A percentile compares a stretch with the other conserved stretches of the same genome.
Conservation (phyloP, 2,797 vertebrate genomes). For the Rhabdophis nuchalis region DNA sequence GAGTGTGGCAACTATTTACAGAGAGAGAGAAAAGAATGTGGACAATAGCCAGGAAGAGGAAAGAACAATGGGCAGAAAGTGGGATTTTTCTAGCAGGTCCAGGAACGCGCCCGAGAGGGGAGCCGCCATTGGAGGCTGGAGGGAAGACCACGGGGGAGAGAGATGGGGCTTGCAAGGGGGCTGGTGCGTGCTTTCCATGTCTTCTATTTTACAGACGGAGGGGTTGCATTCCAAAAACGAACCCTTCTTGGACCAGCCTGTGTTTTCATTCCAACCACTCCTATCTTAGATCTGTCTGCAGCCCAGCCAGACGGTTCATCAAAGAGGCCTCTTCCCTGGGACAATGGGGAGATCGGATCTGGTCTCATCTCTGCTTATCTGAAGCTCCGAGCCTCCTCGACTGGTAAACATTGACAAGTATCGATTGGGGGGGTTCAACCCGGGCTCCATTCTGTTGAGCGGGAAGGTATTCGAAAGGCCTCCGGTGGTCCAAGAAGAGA, state of each 20-base stretch:
- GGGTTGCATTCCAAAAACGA: constrained; percentile 19
- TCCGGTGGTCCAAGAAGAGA: neutral
- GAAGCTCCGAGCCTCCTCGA: constrained; percentile 36
- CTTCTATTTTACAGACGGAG: constrained; percentile 46
- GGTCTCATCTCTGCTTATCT: constrained; percentile 36
- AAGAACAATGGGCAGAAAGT: constrained; percentile 71
- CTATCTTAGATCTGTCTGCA: constrained; percentile 3
- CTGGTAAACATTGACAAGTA: constrained; percentile 27
- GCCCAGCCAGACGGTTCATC: constrained; percentile 2
- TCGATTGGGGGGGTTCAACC: constrained; percentile 48
- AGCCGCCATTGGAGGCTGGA: constrained; percentile 52
- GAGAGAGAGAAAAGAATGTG: constrained; percentile 58
- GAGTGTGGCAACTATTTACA: constrained; percentile 53
- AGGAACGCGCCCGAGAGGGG: constrained; percentile 42
- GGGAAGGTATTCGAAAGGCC: constrained; percentile 34
- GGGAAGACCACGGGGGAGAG: constrained; percentile 4
- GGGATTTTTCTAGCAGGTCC: constrained; percentile 63
- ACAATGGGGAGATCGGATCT: constrained; percentile 37
- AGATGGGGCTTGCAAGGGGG: neutral
- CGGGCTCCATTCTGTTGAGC: neutral
- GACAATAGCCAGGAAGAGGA: constrained; percentile 65
- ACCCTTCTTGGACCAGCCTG: neutral
- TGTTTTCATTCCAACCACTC: neutral
- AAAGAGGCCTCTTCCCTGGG: constrained; percentile 1
- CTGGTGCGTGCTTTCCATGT: constrained; percentile 27